These are phyloP conservation scores for Drosophila suboccidentalis DNA, from an alignment of 2,888 invertebrate species.

Conservation along the genomic window DNA sequence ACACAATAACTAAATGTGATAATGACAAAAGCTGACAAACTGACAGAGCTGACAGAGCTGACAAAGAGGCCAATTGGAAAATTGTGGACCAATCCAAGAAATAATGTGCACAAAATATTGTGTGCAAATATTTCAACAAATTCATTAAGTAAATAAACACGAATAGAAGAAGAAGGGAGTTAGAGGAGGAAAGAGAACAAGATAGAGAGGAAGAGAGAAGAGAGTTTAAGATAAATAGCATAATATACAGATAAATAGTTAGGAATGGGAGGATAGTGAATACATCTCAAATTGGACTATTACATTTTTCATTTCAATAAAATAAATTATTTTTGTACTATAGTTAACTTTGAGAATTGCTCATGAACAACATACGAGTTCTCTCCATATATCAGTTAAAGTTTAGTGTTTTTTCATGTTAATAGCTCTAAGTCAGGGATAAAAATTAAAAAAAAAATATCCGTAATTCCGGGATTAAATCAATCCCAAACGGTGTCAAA, in stretches of 20 bases:
- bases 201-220: neutral
- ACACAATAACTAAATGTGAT: conserved; percentile 30
- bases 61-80: conserved; percentile 7
- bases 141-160: conserved; percentile 61
- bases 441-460: no score
- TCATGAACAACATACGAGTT: no score
- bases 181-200: neutral
- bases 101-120: conserved; percentile 31
- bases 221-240: neutral
- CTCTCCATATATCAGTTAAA: neutral
- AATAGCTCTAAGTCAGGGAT: no score
- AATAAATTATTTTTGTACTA: no score
- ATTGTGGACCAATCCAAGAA: conserved; percentile 2
- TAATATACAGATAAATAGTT: neutral
- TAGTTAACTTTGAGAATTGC: no score
- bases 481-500: no score
- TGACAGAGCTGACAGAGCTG: conserved; percentile 1
- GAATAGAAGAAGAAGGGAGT: neutral
- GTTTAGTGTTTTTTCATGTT: no score
- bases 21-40: conserved; percentile 12
- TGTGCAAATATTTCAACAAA: conserved; percentile 67
- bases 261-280: neutral
- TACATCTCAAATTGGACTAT: no score
- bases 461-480: no score
- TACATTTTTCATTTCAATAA: no score